Evolutionary conservation across 2,113 vertebrate genomes (phyloP).

Genomic region (Syngnathus scovelli): DNA sequence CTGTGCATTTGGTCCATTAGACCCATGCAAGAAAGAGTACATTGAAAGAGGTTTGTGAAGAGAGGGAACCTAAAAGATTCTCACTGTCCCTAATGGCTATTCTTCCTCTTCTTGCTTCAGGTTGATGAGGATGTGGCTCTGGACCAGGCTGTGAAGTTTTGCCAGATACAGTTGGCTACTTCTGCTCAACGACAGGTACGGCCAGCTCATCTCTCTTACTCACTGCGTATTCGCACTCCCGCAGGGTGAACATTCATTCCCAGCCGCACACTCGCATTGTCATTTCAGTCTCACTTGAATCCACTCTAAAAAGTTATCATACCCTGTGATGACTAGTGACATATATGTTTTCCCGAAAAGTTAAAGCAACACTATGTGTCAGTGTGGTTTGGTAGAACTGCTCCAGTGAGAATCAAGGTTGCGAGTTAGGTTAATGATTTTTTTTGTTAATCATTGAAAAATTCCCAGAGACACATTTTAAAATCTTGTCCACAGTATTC

Average conservation of each 20-base stretch:
- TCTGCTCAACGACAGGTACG: slow-evolving; percentile 93
- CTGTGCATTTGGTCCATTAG: neutral
- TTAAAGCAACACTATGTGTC: neutral
- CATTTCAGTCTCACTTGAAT: neutral
- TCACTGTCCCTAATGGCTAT: neutral
- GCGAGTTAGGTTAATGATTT: no score
- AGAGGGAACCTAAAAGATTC: neutral
- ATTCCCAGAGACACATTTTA: neutral
- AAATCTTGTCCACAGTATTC: neutral
- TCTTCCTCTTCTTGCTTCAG: slow-evolving; percentile 61
- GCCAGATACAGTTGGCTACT: slow-evolving; percentile 90
- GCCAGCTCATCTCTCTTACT: neutral
- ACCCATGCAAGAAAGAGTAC: neutral
- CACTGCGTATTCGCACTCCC: slow-evolving; percentile 12
- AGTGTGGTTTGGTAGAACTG: neutral
- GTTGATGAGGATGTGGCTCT: slow-evolving; percentile 93
- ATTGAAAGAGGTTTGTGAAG: neutral
- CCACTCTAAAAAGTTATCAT: neutral
- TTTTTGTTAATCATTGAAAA: neutral
- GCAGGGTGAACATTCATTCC: neutral
- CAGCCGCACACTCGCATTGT: neutral
- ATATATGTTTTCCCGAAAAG: neutral
- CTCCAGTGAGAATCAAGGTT: neutral
- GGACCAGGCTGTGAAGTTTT: slow-evolving; percentile 98
- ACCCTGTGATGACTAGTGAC: neutral